Conservation (phyloP, 2,888 invertebrate species). For the Trachelus iudaicus region DNA sequence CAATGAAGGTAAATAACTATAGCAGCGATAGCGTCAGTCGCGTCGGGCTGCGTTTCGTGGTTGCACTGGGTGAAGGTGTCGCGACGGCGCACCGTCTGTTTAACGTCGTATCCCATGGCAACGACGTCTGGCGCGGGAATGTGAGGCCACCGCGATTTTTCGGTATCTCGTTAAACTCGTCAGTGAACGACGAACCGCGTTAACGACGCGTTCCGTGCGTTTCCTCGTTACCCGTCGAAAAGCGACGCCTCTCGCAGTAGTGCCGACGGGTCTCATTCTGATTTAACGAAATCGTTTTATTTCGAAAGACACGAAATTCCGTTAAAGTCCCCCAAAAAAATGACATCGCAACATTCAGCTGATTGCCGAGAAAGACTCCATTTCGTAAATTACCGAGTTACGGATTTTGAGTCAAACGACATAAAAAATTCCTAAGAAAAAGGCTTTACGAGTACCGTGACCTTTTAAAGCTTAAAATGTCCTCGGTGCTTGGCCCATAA, state of each 20-base stretch:
- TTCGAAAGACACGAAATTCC: neutral
- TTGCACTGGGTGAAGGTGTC: neutral
- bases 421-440: neutral
- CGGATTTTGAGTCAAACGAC: neutral
- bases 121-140: conserved; percentile 19
- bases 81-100: conserved; percentile 10
- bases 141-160: conserved; percentile 6
- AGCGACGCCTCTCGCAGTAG: neutral
- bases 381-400: neutral
- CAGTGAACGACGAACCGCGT: neutral
- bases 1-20: neutral
- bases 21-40: neutral
- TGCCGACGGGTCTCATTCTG: neutral
- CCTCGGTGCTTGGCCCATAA: neutral
- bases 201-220: neutral
- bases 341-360: neutral
- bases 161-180: neutral
- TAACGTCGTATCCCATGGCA: conserved; percentile 11
- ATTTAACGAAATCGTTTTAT: neutral
- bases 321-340: neutral
- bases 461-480: neutral
- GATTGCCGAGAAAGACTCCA: neutral
- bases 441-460: neutral
- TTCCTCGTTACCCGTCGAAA: neutral
- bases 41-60: neutral